Conservation (phyloP, 2,888 invertebrate species). For the Carterocephalus palaemon region DNA sequence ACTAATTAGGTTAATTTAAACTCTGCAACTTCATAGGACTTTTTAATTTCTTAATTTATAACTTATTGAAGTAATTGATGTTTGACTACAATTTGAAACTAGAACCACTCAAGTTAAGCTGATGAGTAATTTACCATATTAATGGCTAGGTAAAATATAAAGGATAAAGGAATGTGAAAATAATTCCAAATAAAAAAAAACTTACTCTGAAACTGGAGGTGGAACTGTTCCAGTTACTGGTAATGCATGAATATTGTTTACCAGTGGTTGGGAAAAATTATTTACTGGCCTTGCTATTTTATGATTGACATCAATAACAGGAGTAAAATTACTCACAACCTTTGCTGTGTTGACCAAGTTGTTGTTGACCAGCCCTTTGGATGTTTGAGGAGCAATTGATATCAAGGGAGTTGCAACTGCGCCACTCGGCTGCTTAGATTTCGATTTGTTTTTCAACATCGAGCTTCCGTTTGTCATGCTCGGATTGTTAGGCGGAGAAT, state of each 20-base stretch:
- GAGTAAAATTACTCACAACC: slow-evolving; percentile 51
- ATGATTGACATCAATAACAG: slow-evolving; percentile 50
- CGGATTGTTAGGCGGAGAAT: slow-evolving; percentile 45
- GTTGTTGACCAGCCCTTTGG: slow-evolving; percentile 50
- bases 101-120: too few species aligned
- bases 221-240: slow-evolving; percentile 33
- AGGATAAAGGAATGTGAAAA: too few species aligned
- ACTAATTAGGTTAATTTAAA: too few species aligned
- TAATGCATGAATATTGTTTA: slow-evolving; percentile 38
- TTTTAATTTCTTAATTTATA: too few species aligned
- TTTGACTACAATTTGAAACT: too few species aligned
- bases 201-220: slow-evolving; percentile 67
- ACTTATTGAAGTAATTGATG: too few species aligned
- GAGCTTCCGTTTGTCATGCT: slow-evolving; percentile 53
- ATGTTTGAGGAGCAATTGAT: slow-evolving; percentile 58
- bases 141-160: too few species aligned
- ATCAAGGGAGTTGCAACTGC: slow-evolving; percentile 53
- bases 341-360: slow-evolving; percentile 49
- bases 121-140: too few species aligned
- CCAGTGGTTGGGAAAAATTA: slow-evolving; percentile 48
- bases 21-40: too few species aligned
- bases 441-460: slow-evolving; percentile 52
- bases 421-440: slow-evolving; percentile 53
- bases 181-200: too few species aligned
- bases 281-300: slow-evolving; percentile 61